Evolutionary conservation across 2,888 invertebrate species (phyloP).

Genomic region (Schizaphis graminum): DNA sequence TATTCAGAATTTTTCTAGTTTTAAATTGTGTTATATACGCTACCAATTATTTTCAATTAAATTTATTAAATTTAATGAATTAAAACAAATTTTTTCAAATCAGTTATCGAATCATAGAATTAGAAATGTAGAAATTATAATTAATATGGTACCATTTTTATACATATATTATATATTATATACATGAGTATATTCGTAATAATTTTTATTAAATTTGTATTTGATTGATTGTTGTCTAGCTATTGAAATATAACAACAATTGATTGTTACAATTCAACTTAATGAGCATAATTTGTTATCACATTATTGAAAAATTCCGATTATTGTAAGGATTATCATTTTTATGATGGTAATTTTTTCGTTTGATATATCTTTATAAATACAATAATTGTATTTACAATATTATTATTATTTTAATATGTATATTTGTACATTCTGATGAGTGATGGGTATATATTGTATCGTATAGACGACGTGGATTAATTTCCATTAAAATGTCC

Average conservation of each 20-base stretch:
- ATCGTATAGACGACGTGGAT: not conserved
- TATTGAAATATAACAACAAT: too few relatives aligned
- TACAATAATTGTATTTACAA: too few relatives aligned
- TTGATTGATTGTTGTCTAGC: too few relatives aligned
- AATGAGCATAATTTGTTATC: too few relatives aligned
- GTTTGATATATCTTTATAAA: not conserved
- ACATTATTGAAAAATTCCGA: too few relatives aligned
- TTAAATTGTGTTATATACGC: not conserved
- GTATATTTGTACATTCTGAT: too few relatives aligned
- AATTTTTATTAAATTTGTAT: too few relatives aligned
- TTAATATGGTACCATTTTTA: too few relatives aligned
- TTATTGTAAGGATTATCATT: not conserved
- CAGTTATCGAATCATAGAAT: not conserved
- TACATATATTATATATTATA: too few relatives aligned
- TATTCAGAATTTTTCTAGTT: not conserved
- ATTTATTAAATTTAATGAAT: not conserved
- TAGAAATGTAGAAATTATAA: too few relatives aligned
- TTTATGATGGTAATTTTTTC: not conserved
- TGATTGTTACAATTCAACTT: too few relatives aligned
- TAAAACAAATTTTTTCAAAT: not conserved
- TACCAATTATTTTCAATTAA: not conserved
- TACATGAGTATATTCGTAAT: too few relatives aligned
- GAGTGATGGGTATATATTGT: not conserved
- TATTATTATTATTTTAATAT: not conserved
- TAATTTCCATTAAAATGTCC: not conserved